Base-by-base conservation (phyloP, 2,888 invertebrate species). In the Cosmorhoe ocellata region DNA sequence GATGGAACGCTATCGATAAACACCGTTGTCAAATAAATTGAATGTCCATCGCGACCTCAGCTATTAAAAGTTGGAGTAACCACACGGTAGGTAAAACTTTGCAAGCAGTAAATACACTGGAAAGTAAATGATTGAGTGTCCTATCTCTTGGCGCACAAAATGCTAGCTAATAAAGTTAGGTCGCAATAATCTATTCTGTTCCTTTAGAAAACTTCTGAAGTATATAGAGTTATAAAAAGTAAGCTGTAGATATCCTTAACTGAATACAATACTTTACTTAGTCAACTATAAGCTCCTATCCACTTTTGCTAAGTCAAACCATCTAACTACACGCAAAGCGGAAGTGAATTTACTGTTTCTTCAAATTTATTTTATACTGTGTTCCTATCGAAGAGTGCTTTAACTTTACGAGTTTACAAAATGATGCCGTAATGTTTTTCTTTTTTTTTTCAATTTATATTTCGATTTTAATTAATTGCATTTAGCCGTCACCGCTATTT, bases 41-140 rank as follows among this genome's bases (percentile, higher is more conserved):
- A 55, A 55, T 40, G 13, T 51, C 37, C 22, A 36, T 24, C 31
- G 47, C 30, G 45, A 48, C 55, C 55, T 11, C 31, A 39, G 43
- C 48, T 51, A 57, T 57, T 59, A 55, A 55, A 59, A 57, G 59
- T 58, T 58, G 34, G 37, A 22, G 14, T 10, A 27, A 37, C 34
- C 37, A 18, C 28, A 49, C 37, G 14, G 41, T 50, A 14, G 9
- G 8, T 8, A 11, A 11, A n/a, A 18, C 3, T 18, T 14, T 14
- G 14, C 18, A 9, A 18, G 9, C 14, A 40, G 50, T 44, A 50
- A 24, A 30, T 7, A 14, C 13, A 30, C 12, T 34, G 2, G n/a
- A 12, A 3, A 13, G 10, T 18, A 18, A 18, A 18, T 18, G 4
- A 18, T 18, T 3, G 2, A 3, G 18, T 18, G 2, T 18, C 4